Evolutionary conservation across 92 coral and sea anemone genomes (phyloP).

Genomic region (Micromussa lordhowensis): DNA sequence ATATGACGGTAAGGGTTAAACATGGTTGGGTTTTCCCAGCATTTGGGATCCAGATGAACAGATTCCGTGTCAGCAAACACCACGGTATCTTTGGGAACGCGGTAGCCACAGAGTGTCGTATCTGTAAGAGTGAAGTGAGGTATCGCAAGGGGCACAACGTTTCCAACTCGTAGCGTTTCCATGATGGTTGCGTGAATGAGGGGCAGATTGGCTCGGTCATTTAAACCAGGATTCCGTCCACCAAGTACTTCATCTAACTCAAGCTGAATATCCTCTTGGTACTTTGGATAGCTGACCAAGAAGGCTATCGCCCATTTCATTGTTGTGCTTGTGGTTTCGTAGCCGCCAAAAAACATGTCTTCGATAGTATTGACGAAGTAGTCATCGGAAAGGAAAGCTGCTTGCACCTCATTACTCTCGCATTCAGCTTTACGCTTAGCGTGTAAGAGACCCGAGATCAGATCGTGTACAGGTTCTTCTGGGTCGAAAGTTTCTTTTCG

Average conservation of each 20-base stretch:
- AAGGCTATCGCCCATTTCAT: conserved; percentile 54
- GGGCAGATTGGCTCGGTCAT: conserved; percentile 59
- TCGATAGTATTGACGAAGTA: conserved; percentile 41
- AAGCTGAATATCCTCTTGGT: conserved; percentile 54
- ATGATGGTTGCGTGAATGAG: conserved; percentile 50
- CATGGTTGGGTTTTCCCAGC: conserved; percentile 44
- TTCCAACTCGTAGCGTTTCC: conserved; percentile 45
- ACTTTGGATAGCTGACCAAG: conserved; percentile 36
- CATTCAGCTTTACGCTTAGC: conserved; percentile 12
- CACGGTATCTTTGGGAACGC: conserved; percentile 37
- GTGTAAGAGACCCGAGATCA: conserved; percentile 30
- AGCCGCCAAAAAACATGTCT: conserved; percentile 61
- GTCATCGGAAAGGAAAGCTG: conserved; percentile 38
- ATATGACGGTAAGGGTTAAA: conserved; percentile 67
- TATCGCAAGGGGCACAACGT: conserved; percentile 31
- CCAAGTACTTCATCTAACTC: conserved; percentile 42
- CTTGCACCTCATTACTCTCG: not conserved
- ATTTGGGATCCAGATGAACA: conserved; percentile 44
- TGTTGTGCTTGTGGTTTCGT: conserved; percentile 65
- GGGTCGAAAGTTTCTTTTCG: conserved; percentile 47
- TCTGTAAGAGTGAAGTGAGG: conserved; percentile 49
- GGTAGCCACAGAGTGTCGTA: conserved; percentile 54
- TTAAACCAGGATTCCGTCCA: conserved; percentile 24
- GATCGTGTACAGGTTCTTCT: conserved; percentile 35
- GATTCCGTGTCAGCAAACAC: conserved; percentile 26